A percentile compares a stretch with the other conserved stretches of the same genome.
These are phyloP conservation scores for Ceratosolen fusciceps DNA, from an alignment of 1,140 invertebrate species.

Conservation along the genomic window DNA sequence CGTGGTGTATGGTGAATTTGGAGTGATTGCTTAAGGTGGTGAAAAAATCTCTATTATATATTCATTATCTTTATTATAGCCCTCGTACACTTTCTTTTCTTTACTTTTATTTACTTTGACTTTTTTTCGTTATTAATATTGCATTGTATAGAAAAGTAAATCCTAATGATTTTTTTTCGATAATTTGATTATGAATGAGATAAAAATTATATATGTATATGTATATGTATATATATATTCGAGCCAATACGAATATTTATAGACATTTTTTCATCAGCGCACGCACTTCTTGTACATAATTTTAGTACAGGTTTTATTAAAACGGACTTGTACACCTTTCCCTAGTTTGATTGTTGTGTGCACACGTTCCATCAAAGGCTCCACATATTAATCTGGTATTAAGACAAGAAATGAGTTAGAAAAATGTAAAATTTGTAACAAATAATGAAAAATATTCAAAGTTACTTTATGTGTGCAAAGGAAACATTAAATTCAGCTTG, in stretches of 20 bases:
- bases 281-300: constrained; percentile 46
- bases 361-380: constrained; percentile 41
- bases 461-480: constrained; percentile 29
- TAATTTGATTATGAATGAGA: background rate
- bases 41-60: constrained; percentile 39
- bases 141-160: background rate
- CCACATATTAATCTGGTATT: constrained; percentile 26
- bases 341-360: constrained; percentile 39
- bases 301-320: constrained; percentile 42
- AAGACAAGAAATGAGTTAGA: background rate
- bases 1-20: constrained; percentile 31
- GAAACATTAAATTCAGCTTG: constrained; percentile 35
- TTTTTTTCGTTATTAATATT: background rate
- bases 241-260: background rate
- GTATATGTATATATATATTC: background rate
- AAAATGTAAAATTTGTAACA: constrained; percentile 44
- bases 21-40: constrained; percentile 30
- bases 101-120: too few relatives aligned
- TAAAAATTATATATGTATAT: background rate
- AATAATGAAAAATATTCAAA: constrained; percentile 17
- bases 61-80: background rate
- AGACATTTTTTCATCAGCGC: constrained; percentile 43
- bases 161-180: background rate
- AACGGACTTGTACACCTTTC: constrained; percentile 31
- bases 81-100: too few relatives aligned